Base-by-base conservation (phyloP, 2,113 vertebrate species). In the Nyctibius bracteatus region DNA sequence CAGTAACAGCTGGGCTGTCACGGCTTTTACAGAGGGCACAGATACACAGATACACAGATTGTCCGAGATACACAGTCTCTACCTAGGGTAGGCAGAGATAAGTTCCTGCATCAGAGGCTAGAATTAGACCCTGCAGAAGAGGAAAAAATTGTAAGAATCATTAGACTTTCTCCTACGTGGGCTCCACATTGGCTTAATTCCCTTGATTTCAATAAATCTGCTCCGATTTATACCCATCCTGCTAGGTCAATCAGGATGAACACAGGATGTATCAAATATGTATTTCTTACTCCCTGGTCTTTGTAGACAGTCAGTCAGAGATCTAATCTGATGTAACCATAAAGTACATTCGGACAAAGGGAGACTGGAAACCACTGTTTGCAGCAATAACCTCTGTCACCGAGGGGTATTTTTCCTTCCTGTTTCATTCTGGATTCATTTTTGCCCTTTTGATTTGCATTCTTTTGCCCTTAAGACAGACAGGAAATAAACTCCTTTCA, bases 401-500 rank as follows among this genome's bases (percentile, higher is more conserved):
- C 37, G 19, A 52, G 23, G 25, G 18, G 5, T 81, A 67, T 66
- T 90, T 86, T 43, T 79, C 44, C 93, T 92, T 77, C 30, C 46
- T 57, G 22, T 88, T 92, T 74, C 25, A 24, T 81, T 67, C 28
- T 3, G 3, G 65, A 81, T 63, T 91, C 3, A 72, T 52, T 86
- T 90, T 55, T 68, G 20, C 16, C 47, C 44, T 78, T 84, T 73
- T 49, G 72, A 70, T 90, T 90, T 96, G 70, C 39, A 67, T 88
- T 93, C 39, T 37, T 12, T 28, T 61, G 39, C 61, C 41, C 65
- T 78, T 63, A 81, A 84, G 44, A 92, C 18, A 67, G 12, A 9
- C 25, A 79, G 39, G 28, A 96, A 80, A 82, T 33, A 77, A 91
- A 95, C 23, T 52, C 24, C n/a, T 89, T 95, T 92, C 66, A 84